phyloP scores from a whole-genome alignment of 2,888 invertebrate species.

The Epinotia brunnichana region DNA sequence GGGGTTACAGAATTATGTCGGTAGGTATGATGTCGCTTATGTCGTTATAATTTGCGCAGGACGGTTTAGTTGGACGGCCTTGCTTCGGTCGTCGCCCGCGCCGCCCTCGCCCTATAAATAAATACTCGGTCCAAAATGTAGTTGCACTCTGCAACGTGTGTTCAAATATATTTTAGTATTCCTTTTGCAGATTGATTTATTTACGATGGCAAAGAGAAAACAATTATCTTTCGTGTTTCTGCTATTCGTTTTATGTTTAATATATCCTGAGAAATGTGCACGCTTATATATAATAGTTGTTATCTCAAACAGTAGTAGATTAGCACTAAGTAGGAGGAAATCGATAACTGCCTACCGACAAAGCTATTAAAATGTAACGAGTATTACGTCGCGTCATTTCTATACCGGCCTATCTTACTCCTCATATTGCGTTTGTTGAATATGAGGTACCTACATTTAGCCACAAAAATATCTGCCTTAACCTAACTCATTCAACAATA shows the following conservation, averaged over 20 bases:
- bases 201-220: constrained; percentile 24
- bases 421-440: neutral
- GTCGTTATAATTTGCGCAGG: neutral
- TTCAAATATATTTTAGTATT: constrained; percentile 49
- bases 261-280: neutral
- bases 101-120: constrained; percentile 71
- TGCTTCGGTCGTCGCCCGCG: constrained; percentile 55
- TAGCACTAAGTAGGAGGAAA: neutral
- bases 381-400: neutral
- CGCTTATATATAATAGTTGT: neutral
- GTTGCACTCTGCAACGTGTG: constrained; percentile 62
- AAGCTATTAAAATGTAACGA: neutral
- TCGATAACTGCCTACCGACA: neutral
- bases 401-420: neutral
- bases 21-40: constrained; percentile 1
- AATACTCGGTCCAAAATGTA: constrained; percentile 69
- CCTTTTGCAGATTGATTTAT: constrained; percentile 61
- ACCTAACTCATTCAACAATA: too few relatives aligned
- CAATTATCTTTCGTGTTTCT: constrained; percentile 16
- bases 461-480: too few relatives aligned
- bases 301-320: neutral
- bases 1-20: neutral
- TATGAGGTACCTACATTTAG: neutral
- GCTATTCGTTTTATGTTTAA: neutral
- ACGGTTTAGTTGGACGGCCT: constrained; percentile 51